Base-by-base conservation (phyloP, 2,113 vertebrate genomes). In the Carassius auratus region DNA sequence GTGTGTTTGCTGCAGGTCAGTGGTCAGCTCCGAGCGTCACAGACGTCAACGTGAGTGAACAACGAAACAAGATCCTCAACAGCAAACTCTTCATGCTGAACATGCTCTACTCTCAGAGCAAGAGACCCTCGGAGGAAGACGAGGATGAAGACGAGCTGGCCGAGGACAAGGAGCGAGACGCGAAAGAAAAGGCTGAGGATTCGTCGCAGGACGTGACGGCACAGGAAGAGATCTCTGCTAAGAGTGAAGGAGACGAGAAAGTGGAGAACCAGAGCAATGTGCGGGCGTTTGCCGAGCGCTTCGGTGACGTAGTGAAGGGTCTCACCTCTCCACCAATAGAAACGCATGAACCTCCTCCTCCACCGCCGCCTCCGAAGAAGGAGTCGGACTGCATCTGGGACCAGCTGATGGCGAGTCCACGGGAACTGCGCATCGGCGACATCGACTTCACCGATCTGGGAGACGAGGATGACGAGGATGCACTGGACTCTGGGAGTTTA, bases 351-450 rank as follows among this genome's bases (percentile, higher is more conserved):
- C 21, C 74, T 17, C 75, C 59, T 2, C 66, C 87, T 1, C 71
- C 86, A 0, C 84, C 26, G 2, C 50, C 42, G 7, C 84, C 90
- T 0, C 92, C 92, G 55, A 95, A 94, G 83, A 95, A 96, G n/a
- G 98, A 99, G 88, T 98, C 96, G 0, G 98, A 99, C 89, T 96
- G 97, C 3, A 98, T 99, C 91, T 99, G 98, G 98, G 98, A 99
- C 94, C 97, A 99, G 93, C 96, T 99, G 83, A 95, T 99, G 95
- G 96, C 96, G 88, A 97, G 95, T 90, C 97, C 98, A 0, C 94
- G 96, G 83, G 97, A 98, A 92, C 96, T 99, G 81, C 96, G 96
- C 93, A 99, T 99, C 90, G 95, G 97, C 87, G 98, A 99, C 91
- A 97, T 99, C 93, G 96, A 98, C 94, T 99, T 99, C 93, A 99